Base-by-base conservation (phyloP, 2,113 vertebrate species). In the Benitochromis conjunctus region DNA sequence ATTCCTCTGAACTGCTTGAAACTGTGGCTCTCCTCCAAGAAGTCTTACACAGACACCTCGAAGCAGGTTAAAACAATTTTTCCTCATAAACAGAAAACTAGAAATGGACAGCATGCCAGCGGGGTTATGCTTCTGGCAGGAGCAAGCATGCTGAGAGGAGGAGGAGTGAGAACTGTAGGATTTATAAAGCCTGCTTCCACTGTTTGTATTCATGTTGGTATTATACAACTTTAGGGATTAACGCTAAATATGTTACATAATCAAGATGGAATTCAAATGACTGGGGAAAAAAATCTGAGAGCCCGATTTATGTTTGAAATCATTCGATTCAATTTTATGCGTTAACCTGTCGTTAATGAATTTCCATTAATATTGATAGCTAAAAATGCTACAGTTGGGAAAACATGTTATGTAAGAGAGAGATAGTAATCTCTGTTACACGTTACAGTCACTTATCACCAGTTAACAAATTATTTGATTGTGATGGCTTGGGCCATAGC, bases 1-100 rank as follows among this genome's bases (percentile, higher is more conserved):
- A 90, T 93, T 90, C 88, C 38, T 60, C 85, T 90, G 51, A 93
- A 83, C 16, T 86, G 79, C 89, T 91, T 91, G 88, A 38, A 24
- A 88, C 9, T 18, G 19, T 89, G 86, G 81, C 58, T 21, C 19
- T 71, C 13, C 36, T 88, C 86, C 91, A 91, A 74, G 36, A 87
- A 64, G 79, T 56, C 71, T 82, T 77, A 64, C n/a, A 6, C 38
- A 57, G 82, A 43, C 51, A 29, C 46, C 14, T 82, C 1, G 1
- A 56, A 66, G 26, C 66, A 86, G 10, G 26, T 74, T 80, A 46
- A 78, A 74, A 76, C 8, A 9, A 6, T 21, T 53, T 21, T 54
- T 13, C n/a, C 14, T 62, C 38, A 46, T 51, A 31, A 31, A 62
- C 9, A 43, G 1, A 74, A 43, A 31, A 31, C 14, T 48, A 29